phyloP scores from a whole-genome alignment of 2,797 vertebrate species.

The Natrix natrix region DNA sequence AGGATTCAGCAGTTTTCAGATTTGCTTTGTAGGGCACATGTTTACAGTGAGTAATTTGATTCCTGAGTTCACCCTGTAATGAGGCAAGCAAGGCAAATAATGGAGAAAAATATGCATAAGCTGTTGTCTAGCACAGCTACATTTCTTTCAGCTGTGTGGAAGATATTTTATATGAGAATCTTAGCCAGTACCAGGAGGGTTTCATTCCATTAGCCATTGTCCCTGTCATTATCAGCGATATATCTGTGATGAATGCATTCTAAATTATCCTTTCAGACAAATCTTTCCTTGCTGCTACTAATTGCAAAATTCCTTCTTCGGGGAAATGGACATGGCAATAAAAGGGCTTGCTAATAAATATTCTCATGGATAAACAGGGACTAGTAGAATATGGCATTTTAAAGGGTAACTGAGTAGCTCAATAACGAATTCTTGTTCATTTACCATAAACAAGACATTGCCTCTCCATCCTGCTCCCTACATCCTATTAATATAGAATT shows the following conservation, averaged over 20 bases:
- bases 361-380: neutral
- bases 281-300: constrained; percentile 1
- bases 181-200: constrained; percentile 1
- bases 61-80: constrained; percentile 16
- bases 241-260: neutral
- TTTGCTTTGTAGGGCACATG: constrained; percentile 17
- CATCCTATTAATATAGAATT: neutral
- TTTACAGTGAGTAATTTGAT: constrained; percentile 29
- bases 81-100: constrained; percentile 25
- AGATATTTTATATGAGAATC: neutral
- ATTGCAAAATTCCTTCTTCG: neutral
- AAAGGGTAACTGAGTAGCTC: neutral
- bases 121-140: neutral
- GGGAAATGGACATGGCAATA: neutral
- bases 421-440: neutral
- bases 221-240: neutral
- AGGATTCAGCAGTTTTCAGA: constrained; percentile 25
- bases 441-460: neutral
- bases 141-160: neutral
- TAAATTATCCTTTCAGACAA: constrained; percentile 3
- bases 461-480: neutral
- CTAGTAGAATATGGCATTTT: neutral
- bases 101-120: constrained; percentile 16
- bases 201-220: constrained; percentile 15
- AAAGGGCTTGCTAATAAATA: neutral